Conservation (phyloP, 2,797 vertebrate species). For the Apodemus agrarius region DNA sequence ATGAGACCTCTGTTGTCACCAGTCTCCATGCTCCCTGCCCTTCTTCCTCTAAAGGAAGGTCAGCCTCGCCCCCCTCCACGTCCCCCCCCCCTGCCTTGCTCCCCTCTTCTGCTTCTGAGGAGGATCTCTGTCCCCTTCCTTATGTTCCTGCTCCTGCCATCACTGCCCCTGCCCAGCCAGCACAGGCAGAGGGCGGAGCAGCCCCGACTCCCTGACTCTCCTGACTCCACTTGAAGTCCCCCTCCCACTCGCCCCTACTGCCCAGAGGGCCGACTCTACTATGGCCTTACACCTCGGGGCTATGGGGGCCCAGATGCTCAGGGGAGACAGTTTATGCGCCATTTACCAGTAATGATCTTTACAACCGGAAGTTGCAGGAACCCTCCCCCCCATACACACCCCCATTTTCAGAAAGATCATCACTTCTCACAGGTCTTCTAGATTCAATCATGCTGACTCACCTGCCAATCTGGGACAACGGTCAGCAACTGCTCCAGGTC, state of each 20-base stretch:
- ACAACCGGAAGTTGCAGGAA: neutral
- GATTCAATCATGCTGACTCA: neutral
- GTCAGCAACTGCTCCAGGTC: neutral
- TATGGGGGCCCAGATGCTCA: neutral
- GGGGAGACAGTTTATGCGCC: neutral
- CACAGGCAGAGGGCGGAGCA: neutral
- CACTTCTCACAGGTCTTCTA: neutral
- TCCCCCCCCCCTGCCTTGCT: neutral
- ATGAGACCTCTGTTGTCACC: neutral
- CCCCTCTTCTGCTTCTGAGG: neutral
- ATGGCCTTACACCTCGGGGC: neutral
- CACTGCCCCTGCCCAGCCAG: neutral
- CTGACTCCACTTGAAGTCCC: neutral
- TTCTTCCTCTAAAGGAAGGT: neutral
- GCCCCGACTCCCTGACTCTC: neutral
- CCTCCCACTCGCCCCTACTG: neutral
- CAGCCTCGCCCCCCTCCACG: neutral
- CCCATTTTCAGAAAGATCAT: neutral
- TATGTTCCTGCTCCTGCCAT: neutral
- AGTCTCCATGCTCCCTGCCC: neutral
- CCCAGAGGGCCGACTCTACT: neutral
- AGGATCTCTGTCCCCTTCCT: neutral
- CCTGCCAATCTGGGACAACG: too few relatives aligned
- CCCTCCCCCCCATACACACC: too few relatives aligned
- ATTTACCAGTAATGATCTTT: neutral